phyloP scores from a whole-genome alignment of 2,888 invertebrate species.

The Steinernema hermaphroditum region DNA sequence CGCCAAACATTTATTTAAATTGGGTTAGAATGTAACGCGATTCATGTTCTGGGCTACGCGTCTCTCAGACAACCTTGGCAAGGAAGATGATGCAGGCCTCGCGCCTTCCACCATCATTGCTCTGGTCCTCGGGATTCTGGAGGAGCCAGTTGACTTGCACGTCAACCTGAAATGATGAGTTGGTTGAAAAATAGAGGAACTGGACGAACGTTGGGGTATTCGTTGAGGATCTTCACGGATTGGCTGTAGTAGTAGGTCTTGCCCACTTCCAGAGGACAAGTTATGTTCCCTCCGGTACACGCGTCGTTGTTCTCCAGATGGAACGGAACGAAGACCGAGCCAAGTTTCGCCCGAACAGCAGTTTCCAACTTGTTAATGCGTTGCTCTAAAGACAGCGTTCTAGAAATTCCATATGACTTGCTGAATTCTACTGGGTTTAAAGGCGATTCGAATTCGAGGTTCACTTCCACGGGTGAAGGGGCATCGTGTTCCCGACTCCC shows the following conservation, averaged over 20 bases:
- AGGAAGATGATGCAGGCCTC: conserved; percentile 58
- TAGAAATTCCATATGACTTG: neutral
- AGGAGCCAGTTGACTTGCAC: conserved; percentile 58
- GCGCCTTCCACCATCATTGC: conserved; percentile 34
- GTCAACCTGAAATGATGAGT: conserved; percentile 30
- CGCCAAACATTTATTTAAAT: neutral
- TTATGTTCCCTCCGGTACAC: conserved; percentile 41
- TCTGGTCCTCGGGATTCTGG: conserved; percentile 38
- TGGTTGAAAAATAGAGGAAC: neutral
- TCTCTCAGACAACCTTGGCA: conserved; percentile 44
- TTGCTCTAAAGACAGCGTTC: conserved; percentile 34
- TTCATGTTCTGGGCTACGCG: neutral
- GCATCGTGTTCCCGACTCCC: conserved; percentile 6
- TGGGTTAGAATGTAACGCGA: no score
- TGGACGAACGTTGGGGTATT: conserved; percentile 37
- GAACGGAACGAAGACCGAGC: conserved; percentile 41
- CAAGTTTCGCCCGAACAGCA: conserved; percentile 41
- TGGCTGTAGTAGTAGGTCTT: conserved; percentile 46
- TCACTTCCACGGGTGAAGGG: conserved; percentile 35
- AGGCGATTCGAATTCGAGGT: conserved; percentile 41
- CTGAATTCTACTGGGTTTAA: conserved; percentile 32
- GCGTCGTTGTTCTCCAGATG: conserved; percentile 44
- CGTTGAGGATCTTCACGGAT: conserved; percentile 38
- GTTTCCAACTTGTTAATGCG: conserved; percentile 37
- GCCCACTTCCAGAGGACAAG: conserved; percentile 42